Evolutionary conservation across 2,797 vertebrate species (phyloP), one percentile per base, ranked within the genome.

Genomic region (Borostomias antarcticus): DNA sequence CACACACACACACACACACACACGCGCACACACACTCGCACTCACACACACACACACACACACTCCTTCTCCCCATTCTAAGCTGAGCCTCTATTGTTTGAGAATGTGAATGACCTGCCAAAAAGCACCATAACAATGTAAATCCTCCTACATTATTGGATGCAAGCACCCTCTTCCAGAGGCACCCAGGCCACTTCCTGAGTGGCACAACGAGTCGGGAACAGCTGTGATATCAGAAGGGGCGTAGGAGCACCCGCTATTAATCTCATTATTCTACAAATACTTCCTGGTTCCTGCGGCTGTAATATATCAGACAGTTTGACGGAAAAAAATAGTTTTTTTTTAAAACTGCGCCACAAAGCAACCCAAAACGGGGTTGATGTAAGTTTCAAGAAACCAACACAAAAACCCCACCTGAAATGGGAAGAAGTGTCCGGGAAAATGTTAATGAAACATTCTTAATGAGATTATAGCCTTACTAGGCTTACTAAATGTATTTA

Each of bases 121-220:
- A 82, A 61, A 73, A 62, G 48, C 45, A 50, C 65, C 58, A 68
- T 73, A 74, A 82, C 82, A 79, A 79, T 81, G 72, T 76, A 77
- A 85, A 85, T 80, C 74, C 74, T 52, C 50, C 54, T 40, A 29
- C 62, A 66, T 78, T 82, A 79, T 85, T 75, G 62, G 61, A 70
- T 32, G 21, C 60, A 45, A 65, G 69, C 79, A 81, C 68, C 69
- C 61, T 72, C 37, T 15, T 33, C 29, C 35, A 57, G 61, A 57
- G 59, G 54, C 59, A 68, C 63, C 28, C 52, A 26, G 8, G 25
- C 25, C 50, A 28, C 11, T 1, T 66, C 54, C 62, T 17, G 13
- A 58, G 65, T 29, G 69, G 37, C 50, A 65, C 54, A 77, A 75
- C 58, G 57, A 56, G 17, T n/a, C 61, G 63, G 53, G 56, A 76